These are phyloP conservation scores for Adoxophyes honmai DNA, from an alignment of 1,140 invertebrate species.

Conservation along the genomic window DNA sequence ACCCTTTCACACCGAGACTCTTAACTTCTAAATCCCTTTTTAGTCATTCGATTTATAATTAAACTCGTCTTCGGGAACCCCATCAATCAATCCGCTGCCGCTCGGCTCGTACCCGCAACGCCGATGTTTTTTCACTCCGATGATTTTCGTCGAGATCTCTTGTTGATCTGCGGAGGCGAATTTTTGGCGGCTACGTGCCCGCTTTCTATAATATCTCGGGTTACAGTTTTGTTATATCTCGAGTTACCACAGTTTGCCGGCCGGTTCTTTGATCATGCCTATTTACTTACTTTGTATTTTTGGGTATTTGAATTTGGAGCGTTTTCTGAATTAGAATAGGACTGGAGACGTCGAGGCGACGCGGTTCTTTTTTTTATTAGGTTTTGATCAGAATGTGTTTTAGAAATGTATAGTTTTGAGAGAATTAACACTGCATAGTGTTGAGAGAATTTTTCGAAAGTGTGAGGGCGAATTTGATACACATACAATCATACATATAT, in stretches of 20 bases:
- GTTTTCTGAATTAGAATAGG: background rate
- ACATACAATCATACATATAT: too few relatives aligned
- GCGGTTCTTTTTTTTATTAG: too few relatives aligned
- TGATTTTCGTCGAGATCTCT: conserved; percentile 64
- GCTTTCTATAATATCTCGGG: conserved; percentile 58
- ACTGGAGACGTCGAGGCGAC: background rate
- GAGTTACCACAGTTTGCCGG: conserved; percentile 35
- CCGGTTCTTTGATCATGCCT: conserved; percentile 2
- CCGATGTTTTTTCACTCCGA: conserved; percentile 55
- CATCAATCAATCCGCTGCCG: background rate
- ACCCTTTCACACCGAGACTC: too few relatives aligned
- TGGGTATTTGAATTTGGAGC: background rate
- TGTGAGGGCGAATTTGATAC: too few relatives aligned
- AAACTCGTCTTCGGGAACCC: too few relatives aligned
- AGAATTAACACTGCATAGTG: too few relatives aligned
- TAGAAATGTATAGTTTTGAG: too few relatives aligned
- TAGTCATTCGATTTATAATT: too few relatives aligned
- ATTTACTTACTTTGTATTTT: conserved; percentile 8
- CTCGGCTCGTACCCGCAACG: background rate
- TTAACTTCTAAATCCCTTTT: too few relatives aligned
- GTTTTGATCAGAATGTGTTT: too few relatives aligned
- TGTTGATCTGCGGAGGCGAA: conserved; percentile 68
- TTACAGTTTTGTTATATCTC: conserved; percentile 50
- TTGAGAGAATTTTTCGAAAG: too few relatives aligned
- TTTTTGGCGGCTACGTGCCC: conserved; percentile 59